Evolutionary conservation across 2,113 vertebrate genomes (phyloP).

Genomic region (Naja naja): DNA sequence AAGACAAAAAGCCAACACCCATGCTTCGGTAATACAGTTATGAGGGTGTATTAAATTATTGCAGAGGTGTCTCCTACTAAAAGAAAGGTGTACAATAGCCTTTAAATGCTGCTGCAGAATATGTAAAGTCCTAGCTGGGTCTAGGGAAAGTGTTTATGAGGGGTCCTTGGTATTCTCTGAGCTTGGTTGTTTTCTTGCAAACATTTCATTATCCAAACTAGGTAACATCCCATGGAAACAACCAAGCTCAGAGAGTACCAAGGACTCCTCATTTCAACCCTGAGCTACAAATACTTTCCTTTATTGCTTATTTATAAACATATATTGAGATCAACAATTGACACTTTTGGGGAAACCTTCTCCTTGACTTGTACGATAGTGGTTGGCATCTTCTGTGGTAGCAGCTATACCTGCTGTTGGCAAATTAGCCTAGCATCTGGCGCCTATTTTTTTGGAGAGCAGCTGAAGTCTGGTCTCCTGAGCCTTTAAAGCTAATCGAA

Average conservation of each 20-base stretch:
- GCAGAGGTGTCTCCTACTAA: neutral
- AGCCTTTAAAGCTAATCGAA: neutral
- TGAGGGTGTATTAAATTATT: neutral
- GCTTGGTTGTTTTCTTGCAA: neutral
- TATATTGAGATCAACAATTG: neutral
- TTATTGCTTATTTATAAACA: neutral
- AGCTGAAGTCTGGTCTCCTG: neutral
- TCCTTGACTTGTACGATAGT: neutral
- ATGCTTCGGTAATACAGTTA: neutral
- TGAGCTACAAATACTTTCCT: neutral
- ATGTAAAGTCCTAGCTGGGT: neutral
- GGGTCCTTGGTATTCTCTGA: neutral
- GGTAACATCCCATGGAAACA: neutral
- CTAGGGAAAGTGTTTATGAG: neutral
- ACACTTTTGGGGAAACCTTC: no score
- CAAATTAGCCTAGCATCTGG: neutral
- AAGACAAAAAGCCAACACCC: neutral
- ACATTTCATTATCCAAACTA: neutral
- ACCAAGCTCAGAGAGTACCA: neutral
- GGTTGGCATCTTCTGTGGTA: neutral
- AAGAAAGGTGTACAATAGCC: neutral
- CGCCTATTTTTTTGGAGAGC: neutral
- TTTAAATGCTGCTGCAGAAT: neutral
- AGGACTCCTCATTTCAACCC: neutral
- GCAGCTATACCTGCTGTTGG: neutral